phyloP scores from a whole-genome alignment of 1,140 invertebrate species.

The Aphis craccivora region DNA sequence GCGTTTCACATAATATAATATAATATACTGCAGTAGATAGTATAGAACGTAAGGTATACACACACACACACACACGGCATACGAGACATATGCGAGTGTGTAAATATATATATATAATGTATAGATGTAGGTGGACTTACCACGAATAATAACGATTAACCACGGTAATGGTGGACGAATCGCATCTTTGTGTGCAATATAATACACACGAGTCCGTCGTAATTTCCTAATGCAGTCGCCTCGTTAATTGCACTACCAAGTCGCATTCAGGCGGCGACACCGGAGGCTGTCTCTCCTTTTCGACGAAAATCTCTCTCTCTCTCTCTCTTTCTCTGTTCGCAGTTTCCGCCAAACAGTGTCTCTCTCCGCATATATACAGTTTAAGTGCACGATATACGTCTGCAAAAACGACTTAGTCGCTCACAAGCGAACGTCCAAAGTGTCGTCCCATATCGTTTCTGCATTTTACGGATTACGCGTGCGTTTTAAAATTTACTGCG shows the following conservation, averaged over 20 bases:
- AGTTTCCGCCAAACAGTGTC: no score
- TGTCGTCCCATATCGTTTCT: background rate
- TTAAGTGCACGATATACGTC: background rate
- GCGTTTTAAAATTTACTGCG: background rate
- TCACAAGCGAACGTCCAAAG: background rate
- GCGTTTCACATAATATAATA: background rate
- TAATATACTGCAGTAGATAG: background rate
- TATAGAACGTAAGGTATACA: background rate
- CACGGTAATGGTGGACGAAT: background rate
- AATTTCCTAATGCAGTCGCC: slow-evolving; percentile 7
- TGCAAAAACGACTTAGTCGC: background rate
- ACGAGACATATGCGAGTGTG: background rate
- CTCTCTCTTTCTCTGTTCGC: background rate
- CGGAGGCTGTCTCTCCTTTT: background rate
- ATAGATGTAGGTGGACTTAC: background rate
- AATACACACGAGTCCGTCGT: background rate
- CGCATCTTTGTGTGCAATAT: background rate
- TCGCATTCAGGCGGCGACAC: background rate
- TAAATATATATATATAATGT: background rate
- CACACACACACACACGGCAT: background rate
- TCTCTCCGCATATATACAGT: background rate
- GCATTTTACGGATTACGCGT: background rate
- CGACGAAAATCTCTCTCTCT: background rate
- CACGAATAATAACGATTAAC: background rate
- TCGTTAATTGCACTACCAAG: background rate